Percentiles rank a stretch among this genome's conserved stretches.
These are phyloP conservation scores for Ciconia boyciana DNA, from an alignment of 2,113 vertebrate species.

Conservation along the genomic window DNA sequence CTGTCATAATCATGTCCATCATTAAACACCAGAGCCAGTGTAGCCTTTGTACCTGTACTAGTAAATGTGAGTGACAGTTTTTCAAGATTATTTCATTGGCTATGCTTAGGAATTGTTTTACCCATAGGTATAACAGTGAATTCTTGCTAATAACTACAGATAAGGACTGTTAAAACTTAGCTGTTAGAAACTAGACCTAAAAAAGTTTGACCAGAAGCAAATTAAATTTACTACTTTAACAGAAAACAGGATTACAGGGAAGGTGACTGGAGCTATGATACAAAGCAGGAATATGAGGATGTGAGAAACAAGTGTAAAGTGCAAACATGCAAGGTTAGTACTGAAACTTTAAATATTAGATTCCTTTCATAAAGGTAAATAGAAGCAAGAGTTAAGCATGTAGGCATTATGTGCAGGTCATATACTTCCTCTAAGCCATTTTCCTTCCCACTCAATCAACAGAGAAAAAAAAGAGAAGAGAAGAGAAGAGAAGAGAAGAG, in stretches of 20 bases:
- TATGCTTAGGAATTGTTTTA: not conserved
- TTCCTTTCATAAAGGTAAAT: not conserved
- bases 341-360: not conserved
- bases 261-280: rapidly evolving
- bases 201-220: not conserved
- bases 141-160: not conserved
- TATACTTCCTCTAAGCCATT: not conserved
- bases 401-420: not conserved
- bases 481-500: no score
- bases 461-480: no score
- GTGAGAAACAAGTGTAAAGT: not conserved
- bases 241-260: not conserved
- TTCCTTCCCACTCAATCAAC: not conserved
- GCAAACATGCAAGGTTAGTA: not conserved
- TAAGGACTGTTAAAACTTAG: not conserved
- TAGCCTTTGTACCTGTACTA: not conserved
- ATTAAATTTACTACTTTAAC: not conserved
- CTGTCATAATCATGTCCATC: not conserved
- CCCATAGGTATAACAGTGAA: not conserved
- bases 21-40: not conserved
- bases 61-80: not conserved
- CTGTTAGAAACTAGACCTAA: not conserved
- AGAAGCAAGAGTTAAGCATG: not conserved
- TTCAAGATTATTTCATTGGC: not conserved
- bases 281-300: not conserved